A percentile compares a stretch with the other conserved stretches of the same genome.
phyloP scores from a whole-genome alignment of 2,113 vertebrate species.

The Hystrix brachyura region DNA sequence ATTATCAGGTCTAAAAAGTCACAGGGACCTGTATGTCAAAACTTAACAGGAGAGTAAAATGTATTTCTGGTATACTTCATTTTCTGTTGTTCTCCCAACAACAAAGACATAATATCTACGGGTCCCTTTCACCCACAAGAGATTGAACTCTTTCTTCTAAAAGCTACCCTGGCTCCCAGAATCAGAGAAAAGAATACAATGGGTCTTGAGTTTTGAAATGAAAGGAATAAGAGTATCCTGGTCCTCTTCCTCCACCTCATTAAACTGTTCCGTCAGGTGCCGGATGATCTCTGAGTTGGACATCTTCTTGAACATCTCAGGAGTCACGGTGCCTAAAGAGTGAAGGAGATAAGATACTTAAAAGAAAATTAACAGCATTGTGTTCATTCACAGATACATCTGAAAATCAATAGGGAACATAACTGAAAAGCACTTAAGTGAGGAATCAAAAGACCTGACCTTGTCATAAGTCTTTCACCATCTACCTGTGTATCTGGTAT shows the following conservation, averaged over 20 bases:
- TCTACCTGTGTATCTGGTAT: background rate
- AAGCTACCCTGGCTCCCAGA: slow-evolving; percentile 57
- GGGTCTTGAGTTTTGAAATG: slow-evolving; percentile 34
- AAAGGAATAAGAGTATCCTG: slow-evolving; percentile 15
- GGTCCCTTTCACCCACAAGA: slow-evolving; percentile 2
- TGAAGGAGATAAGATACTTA: slow-evolving; percentile 1
- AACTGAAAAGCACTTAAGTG: background rate
- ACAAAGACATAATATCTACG: background rate
- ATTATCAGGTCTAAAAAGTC: slow-evolving; percentile 11
- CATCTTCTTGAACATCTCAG: slow-evolving; percentile 91
- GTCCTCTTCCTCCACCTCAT: slow-evolving; percentile 89
- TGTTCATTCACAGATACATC: slow-evolving; percentile 34
- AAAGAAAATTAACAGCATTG: background rate
- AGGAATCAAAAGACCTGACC: slow-evolving; percentile 43
- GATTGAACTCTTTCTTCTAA: slow-evolving; percentile 22
- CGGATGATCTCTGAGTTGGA: slow-evolving; percentile 93
- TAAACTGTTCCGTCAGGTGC: slow-evolving; percentile 92
- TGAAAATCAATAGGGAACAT: background rate
- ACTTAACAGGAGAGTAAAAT: background rate
- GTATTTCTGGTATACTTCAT: background rate
- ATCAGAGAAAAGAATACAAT: background rate
- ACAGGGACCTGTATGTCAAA: background rate
- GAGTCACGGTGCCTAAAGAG: slow-evolving; percentile 90
- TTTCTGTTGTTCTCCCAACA: slow-evolving; percentile 18
- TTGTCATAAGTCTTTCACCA: background rate